These are phyloP conservation scores for Chinchilla lanigera DNA, from an alignment of 2,113 vertebrate genomes.

Conservation along the genomic window DNA sequence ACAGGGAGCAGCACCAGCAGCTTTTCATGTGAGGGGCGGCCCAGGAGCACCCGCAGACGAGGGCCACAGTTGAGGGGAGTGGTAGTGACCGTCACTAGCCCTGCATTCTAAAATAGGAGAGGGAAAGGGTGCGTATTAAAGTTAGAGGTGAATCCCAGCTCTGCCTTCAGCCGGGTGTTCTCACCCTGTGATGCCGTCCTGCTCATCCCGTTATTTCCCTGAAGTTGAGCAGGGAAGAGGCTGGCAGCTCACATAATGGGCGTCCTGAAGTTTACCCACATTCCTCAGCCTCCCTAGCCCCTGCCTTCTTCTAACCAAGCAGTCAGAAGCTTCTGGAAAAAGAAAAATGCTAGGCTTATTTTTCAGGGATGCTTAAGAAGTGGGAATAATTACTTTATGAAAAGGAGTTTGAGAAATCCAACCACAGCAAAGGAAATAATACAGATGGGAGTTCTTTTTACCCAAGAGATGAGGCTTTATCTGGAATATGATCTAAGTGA, in stretches of 20 bases:
- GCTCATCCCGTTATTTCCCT: not conserved
- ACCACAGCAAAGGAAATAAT: not conserved
- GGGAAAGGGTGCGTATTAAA: not conserved
- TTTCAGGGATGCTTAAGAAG: not conserved
- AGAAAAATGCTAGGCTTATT: not conserved
- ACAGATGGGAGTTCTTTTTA: not conserved
- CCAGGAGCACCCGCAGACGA: conserved; percentile 91
- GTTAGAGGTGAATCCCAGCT: not conserved
- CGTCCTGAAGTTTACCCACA: no score
- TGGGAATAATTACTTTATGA: not conserved
- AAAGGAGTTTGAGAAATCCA: not conserved
- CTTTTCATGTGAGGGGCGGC: conserved; percentile 94
- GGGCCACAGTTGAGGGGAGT: conserved; percentile 97
- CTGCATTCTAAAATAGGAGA: conserved; percentile 89
- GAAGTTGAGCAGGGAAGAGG: not conserved
- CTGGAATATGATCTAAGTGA: not conserved
- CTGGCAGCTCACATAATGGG: accelerated
- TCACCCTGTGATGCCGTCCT: accelerated
- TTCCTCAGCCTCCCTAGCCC: not conserved
- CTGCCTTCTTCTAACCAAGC: not conserved
- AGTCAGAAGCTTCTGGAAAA: not conserved
- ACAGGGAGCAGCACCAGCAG: conserved; percentile 95
- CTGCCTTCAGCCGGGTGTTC: not conserved
- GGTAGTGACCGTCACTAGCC: conserved; percentile 95
- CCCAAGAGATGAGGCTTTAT: not conserved